A percentile compares a stretch with the other conserved stretches of the same genome.
Conservation (phyloP, 2,888 invertebrate species). For the Lordiphosa andalusiaca region DNA sequence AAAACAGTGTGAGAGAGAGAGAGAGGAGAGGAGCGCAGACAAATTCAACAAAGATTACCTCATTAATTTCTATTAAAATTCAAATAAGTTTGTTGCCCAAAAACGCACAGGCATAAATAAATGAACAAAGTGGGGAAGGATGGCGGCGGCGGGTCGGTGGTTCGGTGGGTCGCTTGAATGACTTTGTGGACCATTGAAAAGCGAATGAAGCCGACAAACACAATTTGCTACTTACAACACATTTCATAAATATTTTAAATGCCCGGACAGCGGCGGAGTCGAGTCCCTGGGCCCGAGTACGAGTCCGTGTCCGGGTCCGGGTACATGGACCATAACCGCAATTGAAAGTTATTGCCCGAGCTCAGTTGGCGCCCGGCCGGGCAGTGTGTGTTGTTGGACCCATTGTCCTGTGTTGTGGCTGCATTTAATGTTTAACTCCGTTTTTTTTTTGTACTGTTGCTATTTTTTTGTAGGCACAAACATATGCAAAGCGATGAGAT, state of each 20-base stretch:
- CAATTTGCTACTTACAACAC: slow-evolving; percentile 66
- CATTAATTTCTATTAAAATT: slow-evolving; percentile 68
- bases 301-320: not conserved
- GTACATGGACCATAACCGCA: slow-evolving; percentile 47
- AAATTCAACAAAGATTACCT: slow-evolving; percentile 60
- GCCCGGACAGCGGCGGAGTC: slow-evolving; percentile 39
- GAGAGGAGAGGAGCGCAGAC: slow-evolving; percentile 17
- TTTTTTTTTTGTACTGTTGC: too few species aligned
- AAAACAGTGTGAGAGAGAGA: not conserved
- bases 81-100: slow-evolving; percentile 56
- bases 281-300: slow-evolving; percentile 1
- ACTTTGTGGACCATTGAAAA: slow-evolving; percentile 53
- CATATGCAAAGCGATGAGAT: too few species aligned
- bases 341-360: slow-evolving; percentile 59
- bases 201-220: slow-evolving; percentile 41
- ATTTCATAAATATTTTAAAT: slow-evolving; percentile 60
- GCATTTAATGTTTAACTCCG: too few species aligned
- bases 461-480: too few species aligned
- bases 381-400: slow-evolving; percentile 13
- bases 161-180: slow-evolving; percentile 35
- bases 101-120: slow-evolving; percentile 49
- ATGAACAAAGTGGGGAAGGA: slow-evolving; percentile 42
- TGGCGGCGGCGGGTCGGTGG: not conserved
- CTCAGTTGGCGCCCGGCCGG: slow-evolving; percentile 59
- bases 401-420: slow-evolving; percentile 9